phyloP scores from a whole-genome alignment of 2,888 invertebrate species.

The Cephus rjabovi region DNA sequence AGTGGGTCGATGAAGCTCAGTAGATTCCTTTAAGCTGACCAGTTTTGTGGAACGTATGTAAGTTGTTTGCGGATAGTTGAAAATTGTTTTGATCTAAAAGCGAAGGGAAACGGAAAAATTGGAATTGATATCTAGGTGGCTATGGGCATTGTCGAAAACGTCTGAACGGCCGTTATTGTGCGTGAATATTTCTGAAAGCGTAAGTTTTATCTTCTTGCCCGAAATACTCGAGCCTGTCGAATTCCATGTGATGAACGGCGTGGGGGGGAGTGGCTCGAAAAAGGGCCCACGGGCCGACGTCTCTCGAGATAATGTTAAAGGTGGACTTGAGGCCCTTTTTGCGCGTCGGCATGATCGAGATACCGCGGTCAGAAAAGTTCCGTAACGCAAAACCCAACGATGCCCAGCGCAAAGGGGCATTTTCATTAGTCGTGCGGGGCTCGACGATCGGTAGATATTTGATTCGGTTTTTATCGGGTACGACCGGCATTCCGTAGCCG shows the following conservation, averaged over 20 bases:
- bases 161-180: no score
- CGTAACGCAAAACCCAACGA: conserved; percentile 23
- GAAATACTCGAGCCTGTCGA: not conserved
- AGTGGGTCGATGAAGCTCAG: no score
- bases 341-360: conserved; percentile 64
- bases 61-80: no score
- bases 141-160: no score
- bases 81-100: no score
- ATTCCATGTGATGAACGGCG: conserved; percentile 40
- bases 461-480: conserved; percentile 52
- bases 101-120: no score
- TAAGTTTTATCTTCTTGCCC: no score
- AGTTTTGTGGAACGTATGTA: no score
- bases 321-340: conserved; percentile 34
- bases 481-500: conserved; percentile 45
- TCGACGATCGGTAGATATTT: conserved; percentile 37
- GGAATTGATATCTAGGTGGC: no score
- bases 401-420: conserved; percentile 49
- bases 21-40: no score
- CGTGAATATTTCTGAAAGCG: no score
- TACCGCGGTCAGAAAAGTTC: conserved; percentile 43
- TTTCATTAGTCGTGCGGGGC: conserved; percentile 48
- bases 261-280: conserved; percentile 59
- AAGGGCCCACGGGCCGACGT: conserved; percentile 53
- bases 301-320: conserved; percentile 30